phyloP scores from a whole-genome alignment of 53 echinoderm and acorn worm genomes.

The Apostichopus leukothele region DNA sequence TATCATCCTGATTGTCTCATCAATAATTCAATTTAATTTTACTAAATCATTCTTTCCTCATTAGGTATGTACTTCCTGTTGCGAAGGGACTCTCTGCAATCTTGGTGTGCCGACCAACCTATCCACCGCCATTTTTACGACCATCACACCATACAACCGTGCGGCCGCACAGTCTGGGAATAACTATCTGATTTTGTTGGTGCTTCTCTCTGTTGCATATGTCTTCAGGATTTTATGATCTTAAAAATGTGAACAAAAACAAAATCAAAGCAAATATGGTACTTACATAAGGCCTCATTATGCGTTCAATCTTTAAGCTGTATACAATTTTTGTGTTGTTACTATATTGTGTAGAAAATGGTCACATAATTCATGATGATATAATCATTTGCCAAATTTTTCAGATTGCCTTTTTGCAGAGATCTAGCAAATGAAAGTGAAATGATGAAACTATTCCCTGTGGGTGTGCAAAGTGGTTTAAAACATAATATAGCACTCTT shows the following conservation, averaged over 20 bases:
- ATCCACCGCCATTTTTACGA: slow-evolving; percentile 73
- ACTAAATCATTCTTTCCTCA: background rate
- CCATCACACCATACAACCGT: slow-evolving; percentile 69
- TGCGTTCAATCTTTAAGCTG: no score
- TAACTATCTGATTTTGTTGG: background rate
- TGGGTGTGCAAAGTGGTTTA: no score
- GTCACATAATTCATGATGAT: no score
- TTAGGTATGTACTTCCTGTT: slow-evolving; percentile 89
- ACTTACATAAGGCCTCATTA: background rate
- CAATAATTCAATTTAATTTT: background rate
- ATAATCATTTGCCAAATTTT: no score
- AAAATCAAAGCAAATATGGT: background rate
- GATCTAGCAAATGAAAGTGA: no score
- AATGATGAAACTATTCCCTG: no score
- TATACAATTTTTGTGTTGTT: no score
- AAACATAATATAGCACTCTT: no score
- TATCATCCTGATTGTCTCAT: no score
- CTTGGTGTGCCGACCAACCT: slow-evolving; percentile 72
- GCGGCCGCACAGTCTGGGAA: slow-evolving; percentile 33
- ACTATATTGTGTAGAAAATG: no score
- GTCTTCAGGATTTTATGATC: slow-evolving; percentile 32
- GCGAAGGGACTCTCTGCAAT: slow-evolving; percentile 85
- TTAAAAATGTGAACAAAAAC: background rate
- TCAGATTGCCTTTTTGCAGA: no score
- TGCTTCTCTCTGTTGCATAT: slow-evolving; percentile 24